Percentiles rank a stretch among this genome's conserved stretches.
These are phyloP conservation scores for Syngnathoides biaculeatus DNA, from an alignment of 2,113 vertebrate genomes.

Conservation along the genomic window DNA sequence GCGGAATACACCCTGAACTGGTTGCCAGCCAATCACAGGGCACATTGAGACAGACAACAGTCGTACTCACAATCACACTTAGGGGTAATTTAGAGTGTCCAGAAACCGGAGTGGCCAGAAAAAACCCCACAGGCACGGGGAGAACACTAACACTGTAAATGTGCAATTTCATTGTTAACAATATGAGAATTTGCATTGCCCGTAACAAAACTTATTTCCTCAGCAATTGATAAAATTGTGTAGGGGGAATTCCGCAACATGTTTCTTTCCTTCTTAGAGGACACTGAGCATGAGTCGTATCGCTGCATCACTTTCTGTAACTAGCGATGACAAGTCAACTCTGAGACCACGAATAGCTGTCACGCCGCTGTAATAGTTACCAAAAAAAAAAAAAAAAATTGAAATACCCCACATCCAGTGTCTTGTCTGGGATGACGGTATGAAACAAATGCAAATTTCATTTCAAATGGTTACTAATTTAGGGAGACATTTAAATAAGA, in stretches of 20 bases:
- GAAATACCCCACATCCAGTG: neutral
- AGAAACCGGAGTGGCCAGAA: no score
- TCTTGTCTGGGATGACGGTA: neutral
- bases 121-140: no score
- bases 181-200: no score
- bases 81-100: no score
- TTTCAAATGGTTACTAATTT: neutral
- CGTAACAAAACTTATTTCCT: no score
- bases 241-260: constrained; percentile 5
- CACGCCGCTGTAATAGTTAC: neutral
- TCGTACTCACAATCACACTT: no score
- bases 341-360: neutral
- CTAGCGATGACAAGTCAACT: neutral
- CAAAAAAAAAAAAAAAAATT: no score
- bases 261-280: constrained; percentile 15
- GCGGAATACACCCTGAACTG: no score
- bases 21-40: no score
- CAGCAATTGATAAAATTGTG: neutral
- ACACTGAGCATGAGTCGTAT: constrained; percentile 16
- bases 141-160: no score
- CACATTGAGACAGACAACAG: no score
- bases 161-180: no score
- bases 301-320: neutral
- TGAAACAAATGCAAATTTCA: neutral
- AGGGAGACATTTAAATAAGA: neutral